Percentiles rank a stretch among this genome's conserved stretches.
Conservation (phyloP, 23 tunicate genomes). For the Oikopleura dioica region DNA sequence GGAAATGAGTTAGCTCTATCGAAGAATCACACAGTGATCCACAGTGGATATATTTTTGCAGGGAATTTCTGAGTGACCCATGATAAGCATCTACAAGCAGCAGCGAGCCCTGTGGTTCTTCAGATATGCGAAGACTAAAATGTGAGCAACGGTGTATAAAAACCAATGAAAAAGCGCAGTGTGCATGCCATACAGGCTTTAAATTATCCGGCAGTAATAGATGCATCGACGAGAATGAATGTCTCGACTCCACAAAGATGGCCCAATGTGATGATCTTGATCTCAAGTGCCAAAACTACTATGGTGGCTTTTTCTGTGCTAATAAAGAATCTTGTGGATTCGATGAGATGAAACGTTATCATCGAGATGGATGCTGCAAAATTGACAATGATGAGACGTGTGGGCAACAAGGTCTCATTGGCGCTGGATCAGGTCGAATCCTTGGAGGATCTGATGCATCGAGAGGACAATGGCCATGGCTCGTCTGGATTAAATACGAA, state of each 20-base stretch:
- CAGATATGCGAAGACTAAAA: no score
- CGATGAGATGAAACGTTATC: not conserved
- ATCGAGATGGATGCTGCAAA: not conserved
- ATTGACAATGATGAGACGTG: not conserved
- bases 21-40: no score
- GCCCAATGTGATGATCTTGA: not conserved
- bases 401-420: no score
- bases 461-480: not conserved
- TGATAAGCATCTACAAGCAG: no score
- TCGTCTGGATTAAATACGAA: not conserved
- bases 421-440: no score
- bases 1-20: no score
- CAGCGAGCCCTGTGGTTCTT: no score
- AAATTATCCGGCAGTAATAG: not conserved
- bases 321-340: not conserved
- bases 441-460: not conserved
- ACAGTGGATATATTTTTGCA: no score
- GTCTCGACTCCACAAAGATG: not conserved
- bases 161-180: not conserved
- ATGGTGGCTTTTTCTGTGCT: not conserved
- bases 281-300: not conserved
- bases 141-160: not conserved
- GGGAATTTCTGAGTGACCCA: no score
- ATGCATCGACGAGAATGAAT: not conserved
- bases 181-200: not conserved